Evolutionary conservation across 2,113 vertebrate genomes (phyloP).

Genomic region (Columba janthina): DNA sequence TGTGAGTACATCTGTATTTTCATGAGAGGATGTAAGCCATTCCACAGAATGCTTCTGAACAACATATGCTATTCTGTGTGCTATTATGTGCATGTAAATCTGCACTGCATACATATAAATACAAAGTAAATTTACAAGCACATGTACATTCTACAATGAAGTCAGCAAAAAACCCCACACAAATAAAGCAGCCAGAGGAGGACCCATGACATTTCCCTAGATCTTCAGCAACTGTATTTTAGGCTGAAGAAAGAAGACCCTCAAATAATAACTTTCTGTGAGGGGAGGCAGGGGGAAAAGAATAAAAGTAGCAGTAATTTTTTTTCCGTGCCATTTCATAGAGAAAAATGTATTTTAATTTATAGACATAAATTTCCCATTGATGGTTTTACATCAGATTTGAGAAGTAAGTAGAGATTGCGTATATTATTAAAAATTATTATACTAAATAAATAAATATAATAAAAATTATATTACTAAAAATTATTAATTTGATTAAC

Average conservation of each 20-base stretch:
- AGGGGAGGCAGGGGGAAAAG: rapidly evolving
- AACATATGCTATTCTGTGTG: not conserved
- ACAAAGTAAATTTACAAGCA: not conserved
- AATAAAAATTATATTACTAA: not conserved
- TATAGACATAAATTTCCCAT: not conserved
- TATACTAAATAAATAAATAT: too few relatives aligned
- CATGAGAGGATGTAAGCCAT: not conserved
- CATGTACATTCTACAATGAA: not conserved
- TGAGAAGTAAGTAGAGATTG: not conserved
- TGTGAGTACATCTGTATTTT: not conserved
- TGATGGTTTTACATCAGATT: not conserved
- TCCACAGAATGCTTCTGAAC: not conserved
- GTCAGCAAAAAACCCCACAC: not conserved
- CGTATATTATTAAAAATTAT: not conserved
- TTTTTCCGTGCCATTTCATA: not conserved
- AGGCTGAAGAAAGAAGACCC: not conserved
- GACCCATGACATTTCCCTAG: not conserved
- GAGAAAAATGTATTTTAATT: not conserved
- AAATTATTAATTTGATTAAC: not conserved
- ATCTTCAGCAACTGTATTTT: not conserved
- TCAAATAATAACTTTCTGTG: not conserved
- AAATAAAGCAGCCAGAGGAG: not conserved
- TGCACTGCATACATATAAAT: not conserved
- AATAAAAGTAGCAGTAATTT: not conserved
- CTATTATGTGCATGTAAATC: not conserved